These are phyloP conservation scores for Caranx melampygus DNA, from an alignment of 2,113 vertebrate species.

Conservation along the genomic window DNA sequence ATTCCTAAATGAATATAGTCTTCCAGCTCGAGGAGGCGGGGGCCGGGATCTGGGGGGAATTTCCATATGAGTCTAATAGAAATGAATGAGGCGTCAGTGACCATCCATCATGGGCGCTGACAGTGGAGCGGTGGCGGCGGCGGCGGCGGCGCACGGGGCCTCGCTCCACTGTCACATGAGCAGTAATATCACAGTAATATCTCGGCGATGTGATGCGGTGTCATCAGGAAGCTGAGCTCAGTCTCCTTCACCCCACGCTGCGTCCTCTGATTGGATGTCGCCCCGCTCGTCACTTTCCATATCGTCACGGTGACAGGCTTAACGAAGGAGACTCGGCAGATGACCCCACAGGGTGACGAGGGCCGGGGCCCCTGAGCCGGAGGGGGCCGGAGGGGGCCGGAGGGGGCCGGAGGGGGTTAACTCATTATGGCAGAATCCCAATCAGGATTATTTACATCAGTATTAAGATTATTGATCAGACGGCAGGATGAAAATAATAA, in stretches of 20 bases:
- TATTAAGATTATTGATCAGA: too few species aligned
- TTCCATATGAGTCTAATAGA: slow-evolving; percentile 91
- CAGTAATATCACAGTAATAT: slow-evolving; percentile 38
- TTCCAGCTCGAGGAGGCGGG: slow-evolving; percentile 86
- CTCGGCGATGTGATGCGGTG: slow-evolving; percentile 12
- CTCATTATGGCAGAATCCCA: too few species aligned
- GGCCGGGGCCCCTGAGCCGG: not conserved
- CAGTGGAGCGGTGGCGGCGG: slow-evolving; percentile 40
- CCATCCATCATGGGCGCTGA: slow-evolving; percentile 87
- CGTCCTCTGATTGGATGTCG: not conserved
- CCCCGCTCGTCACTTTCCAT: slow-evolving; percentile 26
- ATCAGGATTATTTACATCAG: too few species aligned
- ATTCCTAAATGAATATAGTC: slow-evolving; percentile 89
- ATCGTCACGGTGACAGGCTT: not conserved
- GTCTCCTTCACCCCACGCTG: slow-evolving; percentile 49
- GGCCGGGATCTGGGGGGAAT: slow-evolving; percentile 65
- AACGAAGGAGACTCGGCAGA: not conserved
- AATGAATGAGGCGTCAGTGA: slow-evolving; percentile 93
- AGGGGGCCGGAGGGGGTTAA: too few species aligned
- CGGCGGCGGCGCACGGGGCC: slow-evolving; percentile 8
- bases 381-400: not conserved
- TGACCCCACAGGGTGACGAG: slow-evolving; percentile 25
- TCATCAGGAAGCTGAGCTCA: slow-evolving; percentile 9
- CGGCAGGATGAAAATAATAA: too few species aligned
- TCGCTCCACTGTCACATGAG: slow-evolving; percentile 59